Evolutionary conservation across 1,140 invertebrate genomes (phyloP).

Genomic region (Ctenoplectra terminalis): DNA sequence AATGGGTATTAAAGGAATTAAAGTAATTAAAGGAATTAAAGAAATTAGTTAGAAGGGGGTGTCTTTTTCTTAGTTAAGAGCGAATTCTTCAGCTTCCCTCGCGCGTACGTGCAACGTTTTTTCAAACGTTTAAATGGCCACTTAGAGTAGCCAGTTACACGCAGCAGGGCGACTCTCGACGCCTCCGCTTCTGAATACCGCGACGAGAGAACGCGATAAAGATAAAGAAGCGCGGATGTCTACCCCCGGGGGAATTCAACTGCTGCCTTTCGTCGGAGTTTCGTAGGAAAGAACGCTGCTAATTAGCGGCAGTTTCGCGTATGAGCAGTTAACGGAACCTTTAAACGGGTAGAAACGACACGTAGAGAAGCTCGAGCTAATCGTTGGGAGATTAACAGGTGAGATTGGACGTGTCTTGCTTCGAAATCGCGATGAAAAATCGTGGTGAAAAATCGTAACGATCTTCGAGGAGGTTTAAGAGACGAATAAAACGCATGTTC

Average conservation of each 20-base stretch:
- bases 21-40: too few species aligned
- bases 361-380: background rate
- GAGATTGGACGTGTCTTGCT: too few species aligned
- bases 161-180: background rate
- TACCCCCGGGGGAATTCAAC: background rate
- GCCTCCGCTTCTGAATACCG: slow-evolving; percentile 5
- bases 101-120: background rate
- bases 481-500: too few species aligned
- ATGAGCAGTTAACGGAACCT: slow-evolving; percentile 49
- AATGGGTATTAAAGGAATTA: too few species aligned
- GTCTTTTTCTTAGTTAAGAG: too few species aligned
- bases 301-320: slow-evolving; percentile 56
- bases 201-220: background rate
- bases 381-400: background rate
- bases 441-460: too few species aligned
- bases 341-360: background rate
- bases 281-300: slow-evolving; percentile 12
- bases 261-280: slow-evolving; percentile 18
- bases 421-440: too few species aligned
- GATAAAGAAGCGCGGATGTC: slow-evolving; percentile 5
- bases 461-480: slow-evolving; percentile 8
- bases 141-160: background rate
- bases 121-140: slow-evolving; percentile 2
- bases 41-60: too few species aligned
- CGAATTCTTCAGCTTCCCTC: background rate